Base-by-base conservation (phyloP, 2,797 vertebrate species). In the Gephyroberyx darwinii region DNA sequence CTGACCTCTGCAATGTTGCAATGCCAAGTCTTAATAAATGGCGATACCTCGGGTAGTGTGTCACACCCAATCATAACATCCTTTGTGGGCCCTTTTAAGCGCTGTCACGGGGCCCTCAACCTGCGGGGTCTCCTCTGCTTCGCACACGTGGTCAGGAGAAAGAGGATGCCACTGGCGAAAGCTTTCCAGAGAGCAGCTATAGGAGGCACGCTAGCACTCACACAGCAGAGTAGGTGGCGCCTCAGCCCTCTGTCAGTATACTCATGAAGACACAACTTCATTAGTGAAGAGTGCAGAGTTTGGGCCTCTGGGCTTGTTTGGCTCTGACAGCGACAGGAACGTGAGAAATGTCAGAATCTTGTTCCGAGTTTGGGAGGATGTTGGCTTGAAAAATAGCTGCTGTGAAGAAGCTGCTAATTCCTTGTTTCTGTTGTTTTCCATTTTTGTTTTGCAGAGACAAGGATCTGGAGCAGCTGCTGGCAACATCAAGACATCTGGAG, bases 401-500 rank as follows among this genome's bases (percentile, higher is more conserved):
- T 20, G 8, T 14, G 16, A 5, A 26, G 52, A 52, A 65, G 26
- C 8, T 51, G 8, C 17, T 54, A 63, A 59, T 78, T 68, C 12
- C 67, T 16, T 55, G 39, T 10, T 62, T 71, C 13, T 73, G 58
- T 43, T 68, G 14, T 52, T 84, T 71, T 80, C 74, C 68, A 75
- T 69, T 60, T 74, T 62, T 79, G 63, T 26, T 17, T 85, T 89
- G 7, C 91, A 98, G 98, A 96, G 96, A 94, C 96, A 98, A 96
- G 94, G 94, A 90, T 90, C 96, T 14, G 96, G 94, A 83, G 93
- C 96, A 86, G 87, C 95, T 86, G 95, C 95, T 67, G 95, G 94
- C 68, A 98, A 96, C 93, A 96, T 94, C 88, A 97, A 98, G 93
- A 93, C 95, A 17, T 87, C 96, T 84, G 96, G 92, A 71, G 95